Base-by-base conservation (phyloP, 1,140 invertebrate genomes). In the Ruditapes philippinarum region DNA sequence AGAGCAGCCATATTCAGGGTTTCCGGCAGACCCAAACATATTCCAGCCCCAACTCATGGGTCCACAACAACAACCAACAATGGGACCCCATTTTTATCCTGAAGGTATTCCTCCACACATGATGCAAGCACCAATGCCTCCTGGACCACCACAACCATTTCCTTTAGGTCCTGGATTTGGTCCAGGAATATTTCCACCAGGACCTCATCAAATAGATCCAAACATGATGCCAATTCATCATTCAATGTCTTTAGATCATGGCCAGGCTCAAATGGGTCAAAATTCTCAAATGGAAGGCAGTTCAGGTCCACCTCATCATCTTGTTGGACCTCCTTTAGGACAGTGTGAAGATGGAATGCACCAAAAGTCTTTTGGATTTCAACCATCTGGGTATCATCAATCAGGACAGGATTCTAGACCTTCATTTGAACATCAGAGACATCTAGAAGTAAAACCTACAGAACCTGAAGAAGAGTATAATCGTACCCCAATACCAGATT, bases 91-190 rank as follows among this genome's bases (percentile, higher is more conserved):
- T 33, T 79, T 79, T 33, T 51, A 22, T 70, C 57, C 74, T 22
- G 85, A 88, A 40, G 85, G 85, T 40, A 65, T 70, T 25, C 51
- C 60, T 19, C 85, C 74, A 62, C 74, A 79, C 12, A 62, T 62
- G 54, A 25, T 11, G 17, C 76, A 22, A 31, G 38, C 28, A 22
- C 76, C 49, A 33, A 76, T 78, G 51, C 12, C 0, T 11, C 54
- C 31, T 22, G 17, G 12, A 9, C 79, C 79, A 4, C 54, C 31
- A 51, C 17, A 19, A 31, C 79, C 79, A 31, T 57, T 36, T 19
- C 85, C 36, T n/a, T n/a, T 31, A 33, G 73, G 51, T 31, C 85
- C 54, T 19, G 36, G 40, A 33, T 70, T 68, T 70, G 51, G 31
- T 57, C 85, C 74, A 42, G 76, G 62, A 4, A 76, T 78, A 57